phyloP scores from a whole-genome alignment of 2,797 vertebrate genomes.

The Antrozous pallidus region DNA sequence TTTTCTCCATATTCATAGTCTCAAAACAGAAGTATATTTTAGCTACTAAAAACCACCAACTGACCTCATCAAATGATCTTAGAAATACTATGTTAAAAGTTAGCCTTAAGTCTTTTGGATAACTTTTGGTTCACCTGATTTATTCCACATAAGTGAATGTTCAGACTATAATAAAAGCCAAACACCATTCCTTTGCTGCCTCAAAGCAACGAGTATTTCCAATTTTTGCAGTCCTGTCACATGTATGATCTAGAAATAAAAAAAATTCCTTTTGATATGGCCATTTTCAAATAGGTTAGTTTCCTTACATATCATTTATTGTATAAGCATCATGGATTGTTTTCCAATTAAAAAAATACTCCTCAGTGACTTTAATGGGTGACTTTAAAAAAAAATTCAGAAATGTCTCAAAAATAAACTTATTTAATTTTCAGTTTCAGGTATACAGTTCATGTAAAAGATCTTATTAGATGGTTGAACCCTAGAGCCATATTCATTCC shows the following conservation, averaged over 20 bases:
- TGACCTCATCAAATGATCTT: no score
- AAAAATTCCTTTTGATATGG: constrained; percentile 31
- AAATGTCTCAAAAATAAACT: constrained; percentile 65
- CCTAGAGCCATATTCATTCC: constrained; percentile 33
- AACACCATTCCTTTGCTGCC: neutral
- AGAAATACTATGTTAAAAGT: constrained; percentile 23
- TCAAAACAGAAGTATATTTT: constrained; percentile 32
- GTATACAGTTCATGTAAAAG: constrained; percentile 19
- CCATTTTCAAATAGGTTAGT: constrained; percentile 50
- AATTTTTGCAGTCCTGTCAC: constrained; percentile 16
- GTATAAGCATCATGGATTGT: constrained; percentile 45
- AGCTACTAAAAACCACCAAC: constrained; percentile 43
- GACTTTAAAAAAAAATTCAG: constrained; percentile 13
- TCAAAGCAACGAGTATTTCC: neutral
- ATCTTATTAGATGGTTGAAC: constrained; percentile 21
- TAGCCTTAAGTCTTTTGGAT: constrained; percentile 14
- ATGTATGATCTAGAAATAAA: constrained; percentile 27
- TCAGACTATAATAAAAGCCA: neutral
- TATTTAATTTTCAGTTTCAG: constrained; percentile 36
- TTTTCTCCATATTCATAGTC: constrained; percentile 30
- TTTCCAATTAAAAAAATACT: constrained; percentile 66
- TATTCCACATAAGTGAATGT: neutral
- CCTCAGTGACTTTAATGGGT: constrained; percentile 49
- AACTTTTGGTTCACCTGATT: constrained; percentile 12
- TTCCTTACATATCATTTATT: constrained; percentile 61